Conservation (phyloP, 1,140 invertebrate genomes). For the Neoseiulus cucumeris region DNA sequence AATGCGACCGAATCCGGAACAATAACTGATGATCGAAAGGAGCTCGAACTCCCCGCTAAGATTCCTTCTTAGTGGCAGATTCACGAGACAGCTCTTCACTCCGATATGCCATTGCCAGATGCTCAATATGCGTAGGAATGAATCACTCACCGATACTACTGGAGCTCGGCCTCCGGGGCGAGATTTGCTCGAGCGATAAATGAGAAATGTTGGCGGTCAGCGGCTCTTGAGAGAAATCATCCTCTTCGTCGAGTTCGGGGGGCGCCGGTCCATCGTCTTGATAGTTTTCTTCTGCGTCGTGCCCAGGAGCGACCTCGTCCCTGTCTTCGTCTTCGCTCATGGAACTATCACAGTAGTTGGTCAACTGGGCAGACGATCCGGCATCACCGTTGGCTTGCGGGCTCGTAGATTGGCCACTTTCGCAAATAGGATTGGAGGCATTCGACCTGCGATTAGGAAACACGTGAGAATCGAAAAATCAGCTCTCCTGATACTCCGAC, state of each 20-base stretch:
- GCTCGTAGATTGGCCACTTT: too few species aligned
- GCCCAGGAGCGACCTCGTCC: background rate
- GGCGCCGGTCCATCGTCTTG: background rate
- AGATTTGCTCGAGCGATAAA: background rate
- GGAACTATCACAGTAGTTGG: constrained; percentile 7
- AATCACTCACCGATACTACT: background rate
- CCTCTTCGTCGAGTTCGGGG: background rate
- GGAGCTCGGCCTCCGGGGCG: background rate
- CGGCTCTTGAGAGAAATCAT: background rate
- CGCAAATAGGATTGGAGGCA: background rate
- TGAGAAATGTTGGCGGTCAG: background rate
- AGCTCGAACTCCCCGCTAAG: too few species aligned
- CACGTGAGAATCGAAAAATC: too few species aligned
- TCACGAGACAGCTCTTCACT: too few species aligned
- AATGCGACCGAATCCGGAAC: too few species aligned
- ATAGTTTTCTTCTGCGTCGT: background rate
- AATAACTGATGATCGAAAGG: too few species aligned
- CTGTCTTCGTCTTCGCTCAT: background rate
- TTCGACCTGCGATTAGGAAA: background rate
- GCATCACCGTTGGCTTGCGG: too few species aligned
- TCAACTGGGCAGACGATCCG: background rate
- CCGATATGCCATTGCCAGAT: too few species aligned
- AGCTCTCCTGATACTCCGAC: too few species aligned
- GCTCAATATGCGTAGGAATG: background rate
- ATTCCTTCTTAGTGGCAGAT: too few species aligned